Evolutionary conservation across 2,113 vertebrate genomes (phyloP).

Genomic region (Stercorarius parasiticus): DNA sequence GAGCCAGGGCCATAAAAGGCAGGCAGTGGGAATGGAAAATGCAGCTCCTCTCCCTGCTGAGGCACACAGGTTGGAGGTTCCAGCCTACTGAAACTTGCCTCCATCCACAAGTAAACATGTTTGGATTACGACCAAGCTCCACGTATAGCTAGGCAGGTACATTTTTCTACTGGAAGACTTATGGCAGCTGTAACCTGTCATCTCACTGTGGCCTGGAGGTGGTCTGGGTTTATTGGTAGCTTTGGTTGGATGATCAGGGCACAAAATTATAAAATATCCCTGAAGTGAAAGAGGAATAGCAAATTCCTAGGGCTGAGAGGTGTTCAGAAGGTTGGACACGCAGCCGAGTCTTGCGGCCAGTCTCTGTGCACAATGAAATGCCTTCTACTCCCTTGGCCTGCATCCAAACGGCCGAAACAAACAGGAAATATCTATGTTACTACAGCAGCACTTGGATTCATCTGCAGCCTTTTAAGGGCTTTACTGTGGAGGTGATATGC

Average conservation of each 20-base stretch:
- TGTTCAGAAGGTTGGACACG: neutral
- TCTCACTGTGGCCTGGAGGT: neutral
- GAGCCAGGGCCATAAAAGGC: neutral
- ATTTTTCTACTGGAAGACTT: constrained; percentile 19
- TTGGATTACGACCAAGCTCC: neutral
- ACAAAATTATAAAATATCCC: constrained; percentile 13
- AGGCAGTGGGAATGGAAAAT: neutral
- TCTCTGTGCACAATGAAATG: constrained; percentile 5
- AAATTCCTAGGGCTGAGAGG: neutral
- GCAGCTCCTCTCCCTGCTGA: neutral
- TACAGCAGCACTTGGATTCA: constrained; percentile 35
- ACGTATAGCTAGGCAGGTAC: neutral
- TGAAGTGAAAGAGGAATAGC: neutral
- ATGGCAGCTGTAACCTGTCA: neutral
- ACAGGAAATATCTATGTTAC: constrained; percentile 64
- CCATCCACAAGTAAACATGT: neutral
- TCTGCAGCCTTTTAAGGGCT: constrained; percentile 58
- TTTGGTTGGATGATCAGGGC: neutral
- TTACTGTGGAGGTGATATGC: neutral
- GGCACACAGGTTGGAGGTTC: neutral
- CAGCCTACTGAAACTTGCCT: neutral
- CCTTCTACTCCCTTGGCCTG: constrained; percentile 17
- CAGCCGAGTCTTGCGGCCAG: neutral
- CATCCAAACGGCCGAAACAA: constrained; percentile 39
- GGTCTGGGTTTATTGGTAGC: neutral